Conservation (phyloP, 2,113 vertebrate genomes). For the Rhagologus leucostigma region DNA sequence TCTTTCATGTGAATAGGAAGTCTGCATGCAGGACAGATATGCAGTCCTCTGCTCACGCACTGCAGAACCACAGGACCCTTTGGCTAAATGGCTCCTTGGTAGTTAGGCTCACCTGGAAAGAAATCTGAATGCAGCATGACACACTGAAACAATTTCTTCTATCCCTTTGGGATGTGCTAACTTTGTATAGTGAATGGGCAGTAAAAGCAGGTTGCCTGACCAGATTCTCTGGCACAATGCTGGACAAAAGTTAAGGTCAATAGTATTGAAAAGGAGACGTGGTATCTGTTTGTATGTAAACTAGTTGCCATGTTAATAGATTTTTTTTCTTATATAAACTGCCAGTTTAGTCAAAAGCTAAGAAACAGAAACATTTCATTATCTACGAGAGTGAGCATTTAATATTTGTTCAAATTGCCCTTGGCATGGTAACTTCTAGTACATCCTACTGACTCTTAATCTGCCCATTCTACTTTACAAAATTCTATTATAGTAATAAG, state of each 20-base stretch:
- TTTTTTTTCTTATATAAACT: not conserved
- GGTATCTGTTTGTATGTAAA: not conserved
- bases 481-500: conserved; percentile 54
- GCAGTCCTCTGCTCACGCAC: not conserved
- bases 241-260: not conserved
- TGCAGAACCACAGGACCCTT: not conserved
- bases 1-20: not conserved
- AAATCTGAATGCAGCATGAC: not conserved
- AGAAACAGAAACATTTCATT: conserved; percentile 32
- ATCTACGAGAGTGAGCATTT: conserved; percentile 38
- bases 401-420: conserved; percentile 50
- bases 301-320: not conserved
- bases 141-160: not conserved
- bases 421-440: conserved; percentile 32
- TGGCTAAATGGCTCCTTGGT: not conserved
- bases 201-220: not conserved
- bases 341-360: conserved; percentile 26
- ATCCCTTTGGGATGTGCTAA: not conserved
- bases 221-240: not conserved
- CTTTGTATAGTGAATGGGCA: not conserved
- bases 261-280: not conserved
- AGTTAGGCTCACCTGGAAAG: not conserved
- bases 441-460: conserved; percentile 53
- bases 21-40: not conserved
- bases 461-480: conserved; percentile 46